Base-by-base conservation (phyloP, 2,888 invertebrate genomes). In the Cerastis leucographa region DNA sequence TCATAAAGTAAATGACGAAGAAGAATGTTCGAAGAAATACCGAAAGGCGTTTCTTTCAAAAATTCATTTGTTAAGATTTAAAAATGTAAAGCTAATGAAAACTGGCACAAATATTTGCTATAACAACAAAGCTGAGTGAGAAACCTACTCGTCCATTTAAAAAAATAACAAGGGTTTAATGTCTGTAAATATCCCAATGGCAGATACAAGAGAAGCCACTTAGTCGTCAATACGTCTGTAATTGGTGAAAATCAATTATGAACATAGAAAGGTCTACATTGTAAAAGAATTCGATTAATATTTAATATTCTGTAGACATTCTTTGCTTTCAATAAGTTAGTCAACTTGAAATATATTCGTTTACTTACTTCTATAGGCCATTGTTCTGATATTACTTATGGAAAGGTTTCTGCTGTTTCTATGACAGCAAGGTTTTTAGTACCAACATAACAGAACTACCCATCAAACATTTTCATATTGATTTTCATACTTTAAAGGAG, bases 121-220 rank as follows among this genome's bases (percentile, higher is more conserved):
- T 51, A 62, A 64, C 25, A 83, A 74, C 65, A 78, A 19, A 69
- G 22, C 46, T 69, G 56, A 83, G 78, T 71, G 59, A 54, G 51
- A 72, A 71, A 22, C 17, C 17, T 6, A 68, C 56, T 69, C 54
- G 49, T 35, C 17, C 59, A 12, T 83, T 46, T 66, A 1, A 64
- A 51, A 71, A 66, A 85, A 80, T 67, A 78, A 56, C 40, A 51
- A 40, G 14, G 51, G 44, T 64, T 56, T 51, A 35, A 66, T 44
- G 29, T 64, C 14, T 54, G 73, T 83, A 85, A 83, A 83, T 78
- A 74, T 66, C 35, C 40, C 61, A 62, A 66, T 69, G 67, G 17
- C 56, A 67, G 22, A 17, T 62, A 86, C 83, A 83, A 59, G 84
- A 46, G 54, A 86, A 83, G 35, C 54, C 80, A 78, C 86, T 84